Percentiles rank a stretch among this genome's conserved stretches.
Conservation (phyloP, 2,888 invertebrate species). For the Caprella mutica region DNA sequence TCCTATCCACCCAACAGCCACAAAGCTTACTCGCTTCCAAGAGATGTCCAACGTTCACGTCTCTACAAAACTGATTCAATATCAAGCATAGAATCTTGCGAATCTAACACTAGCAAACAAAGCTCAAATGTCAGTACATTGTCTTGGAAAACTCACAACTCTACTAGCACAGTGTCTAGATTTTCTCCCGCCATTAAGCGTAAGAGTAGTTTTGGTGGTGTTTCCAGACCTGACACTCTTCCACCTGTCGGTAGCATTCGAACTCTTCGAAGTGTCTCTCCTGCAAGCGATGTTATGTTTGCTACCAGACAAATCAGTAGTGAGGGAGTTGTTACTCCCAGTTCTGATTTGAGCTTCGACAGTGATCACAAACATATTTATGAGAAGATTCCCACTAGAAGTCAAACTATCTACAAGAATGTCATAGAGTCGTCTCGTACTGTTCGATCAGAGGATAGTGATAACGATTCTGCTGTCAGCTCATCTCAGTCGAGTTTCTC, state of each 20-base stretch:
- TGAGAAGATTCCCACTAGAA: conserved; percentile 36
- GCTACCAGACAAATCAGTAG: conserved; percentile 45
- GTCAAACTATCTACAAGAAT: conserved; percentile 12
- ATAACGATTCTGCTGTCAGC: conserved; percentile 70
- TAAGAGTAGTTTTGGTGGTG: conserved; percentile 44
- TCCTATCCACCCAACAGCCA: conserved; percentile 9
- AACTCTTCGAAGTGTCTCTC: conserved; percentile 35
- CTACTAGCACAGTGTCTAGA: conserved; percentile 49
- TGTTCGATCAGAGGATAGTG: conserved; percentile 49
- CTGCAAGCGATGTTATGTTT: conserved; percentile 15
- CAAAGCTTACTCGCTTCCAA: conserved; percentile 27
- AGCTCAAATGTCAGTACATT: conserved; percentile 29
- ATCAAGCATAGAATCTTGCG: conserved; percentile 25
- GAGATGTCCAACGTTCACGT: conserved; percentile 19
- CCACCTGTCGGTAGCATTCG: conserved; percentile 35
- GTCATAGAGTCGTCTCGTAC: conserved; percentile 23
- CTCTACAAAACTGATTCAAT: conserved; percentile 31
- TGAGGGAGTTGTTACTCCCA: conserved; percentile 50
- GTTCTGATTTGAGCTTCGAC: conserved; percentile 51
- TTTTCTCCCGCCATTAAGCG: conserved; percentile 72
- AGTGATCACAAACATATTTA: conserved; percentile 39
- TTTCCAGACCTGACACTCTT: conserved; percentile 33
- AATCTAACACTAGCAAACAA: conserved; percentile 18
- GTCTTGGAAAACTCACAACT: conserved; percentile 35
- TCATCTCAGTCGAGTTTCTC: conserved; percentile 51